Evolutionary conservation across 2,113 vertebrate species (phyloP), one percentile per base, ranked within the genome.

Genomic region (Geothlypis trichas): DNA sequence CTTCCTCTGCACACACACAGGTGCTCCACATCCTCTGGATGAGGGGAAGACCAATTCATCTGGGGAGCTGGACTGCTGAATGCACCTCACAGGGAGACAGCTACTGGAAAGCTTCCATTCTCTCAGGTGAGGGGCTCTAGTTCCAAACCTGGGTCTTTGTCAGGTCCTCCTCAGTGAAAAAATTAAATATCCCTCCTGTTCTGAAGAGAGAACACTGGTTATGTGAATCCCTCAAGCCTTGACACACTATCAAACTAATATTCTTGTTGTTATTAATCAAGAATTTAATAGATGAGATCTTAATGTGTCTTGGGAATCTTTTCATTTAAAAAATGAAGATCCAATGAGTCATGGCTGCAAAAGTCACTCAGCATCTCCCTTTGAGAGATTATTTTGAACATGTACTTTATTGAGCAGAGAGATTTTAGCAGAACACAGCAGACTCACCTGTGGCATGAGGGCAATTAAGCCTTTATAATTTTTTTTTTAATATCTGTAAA

Each of bases 341-440:
- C 27, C 37, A 89, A 21, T 81, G 82, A 96, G 54, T 88, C 94
- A 89, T 3, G 19, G 82, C 83, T 95, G 73, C 84, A 80, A 94
- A 95, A 93, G 66, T 84, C 90, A 63, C 35, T 92, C 54, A 88
- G 54, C 26, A 72, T 57, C 59, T 67, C 41, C 66, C 49, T 94
- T 78, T 20, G 46, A 85, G 71, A 73, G 49, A 63, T 18, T 59
- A 66, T 55, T 92, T 84, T 68, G 71, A 89, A 92, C 49, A 88
- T 68, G 35, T 26, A 72, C 54, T 90, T 91, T 78, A 86, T 27
- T 58, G 63, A 93, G 61, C 62, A 87, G 46, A 78, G 7, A 11
- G 66, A 83, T 69, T 86, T 84, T 67, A 79, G 65, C 46, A 78
- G 62, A 92, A 86, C 47, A 62, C 51, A 74, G 61, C 19, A 65